phyloP scores from a whole-genome alignment of 2,888 invertebrate genomes.

The Sphaerophoria rueppellii region DNA sequence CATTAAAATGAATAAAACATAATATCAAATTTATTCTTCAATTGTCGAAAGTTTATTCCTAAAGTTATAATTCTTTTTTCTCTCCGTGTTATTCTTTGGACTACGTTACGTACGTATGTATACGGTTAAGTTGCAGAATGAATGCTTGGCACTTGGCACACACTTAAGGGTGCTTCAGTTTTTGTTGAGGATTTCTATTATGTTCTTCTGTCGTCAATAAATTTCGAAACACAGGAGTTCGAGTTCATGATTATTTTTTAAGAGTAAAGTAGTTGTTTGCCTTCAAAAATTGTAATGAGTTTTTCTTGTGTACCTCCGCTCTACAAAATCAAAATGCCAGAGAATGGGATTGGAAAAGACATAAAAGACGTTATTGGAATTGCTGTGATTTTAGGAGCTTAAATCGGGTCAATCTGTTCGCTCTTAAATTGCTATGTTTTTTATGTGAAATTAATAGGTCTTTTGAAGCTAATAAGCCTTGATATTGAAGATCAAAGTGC shows the following conservation, averaged over 20 bases:
- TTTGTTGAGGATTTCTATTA: conserved; percentile 61
- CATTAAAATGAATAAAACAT: conserved; percentile 74
- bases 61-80: conserved; percentile 51
- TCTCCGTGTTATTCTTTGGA: conserved; percentile 5
- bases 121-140: neutral
- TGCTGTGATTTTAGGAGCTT: too few relatives aligned
- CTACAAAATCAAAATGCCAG: too few relatives aligned
- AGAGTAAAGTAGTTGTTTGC: conserved; percentile 1
- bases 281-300: neutral
- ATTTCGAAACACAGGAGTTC: conserved; percentile 38
- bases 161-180: conserved; percentile 71
- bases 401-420: too few relatives aligned
- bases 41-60: conserved; percentile 70
- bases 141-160: neutral
- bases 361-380: too few relatives aligned
- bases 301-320: neutral
- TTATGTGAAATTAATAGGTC: too few relatives aligned
- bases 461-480: too few relatives aligned
- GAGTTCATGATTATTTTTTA: conserved; percentile 35
- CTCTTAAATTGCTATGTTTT: too few relatives aligned
- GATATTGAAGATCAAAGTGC: too few relatives aligned
- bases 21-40: conserved; percentile 69
- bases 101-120: neutral
- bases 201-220: conserved; percentile 61
- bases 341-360: too few relatives aligned